Evolutionary conservation across 1,140 invertebrate genomes (phyloP).

Genomic region (Drosophila watanabei): DNA sequence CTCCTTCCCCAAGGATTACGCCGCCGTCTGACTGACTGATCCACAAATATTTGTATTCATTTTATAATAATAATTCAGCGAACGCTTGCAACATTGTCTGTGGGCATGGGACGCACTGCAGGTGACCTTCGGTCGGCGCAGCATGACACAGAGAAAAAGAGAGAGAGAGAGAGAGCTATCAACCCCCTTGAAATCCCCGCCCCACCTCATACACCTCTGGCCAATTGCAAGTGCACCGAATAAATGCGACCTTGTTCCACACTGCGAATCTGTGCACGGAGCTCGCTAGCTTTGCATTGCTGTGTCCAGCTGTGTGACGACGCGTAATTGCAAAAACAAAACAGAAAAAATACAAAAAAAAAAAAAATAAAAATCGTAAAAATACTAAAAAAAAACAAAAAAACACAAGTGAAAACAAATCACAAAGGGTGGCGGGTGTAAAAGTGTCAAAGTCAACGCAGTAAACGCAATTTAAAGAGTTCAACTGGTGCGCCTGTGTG

Average conservation of each 20-base stretch:
- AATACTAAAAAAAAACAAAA: slow-evolving; percentile 12
- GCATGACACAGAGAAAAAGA: slow-evolving; percentile 26
- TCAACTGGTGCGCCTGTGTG: slow-evolving; percentile 8
- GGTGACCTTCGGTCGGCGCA: slow-evolving; percentile 70
- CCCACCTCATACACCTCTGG: slow-evolving; percentile 27
- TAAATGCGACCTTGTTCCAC: slow-evolving; percentile 82
- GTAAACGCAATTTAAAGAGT: slow-evolving; percentile 37
- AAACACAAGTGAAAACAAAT: slow-evolving; percentile 2
- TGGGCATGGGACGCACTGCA: slow-evolving; percentile 46
- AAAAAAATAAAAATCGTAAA: slow-evolving; percentile 30
- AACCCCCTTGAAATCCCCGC: not conserved
- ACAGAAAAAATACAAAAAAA: slow-evolving; percentile 27
- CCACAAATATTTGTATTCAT: slow-evolving; percentile 79
- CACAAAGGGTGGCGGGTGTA: not conserved
- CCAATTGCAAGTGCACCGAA: slow-evolving; percentile 78
- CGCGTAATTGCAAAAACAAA: slow-evolving; percentile 66
- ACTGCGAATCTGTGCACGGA: slow-evolving; percentile 68
- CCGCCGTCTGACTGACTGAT: slow-evolving; percentile 65
- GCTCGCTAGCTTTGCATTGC: slow-evolving; percentile 29
- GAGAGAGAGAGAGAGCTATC: not conserved
- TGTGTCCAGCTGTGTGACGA: slow-evolving; percentile 75
- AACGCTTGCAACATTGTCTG: slow-evolving; percentile 55
- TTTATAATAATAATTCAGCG: slow-evolving; percentile 69
- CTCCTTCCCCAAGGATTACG: slow-evolving; percentile 32
- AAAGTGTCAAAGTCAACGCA: slow-evolving; percentile 60